Conservation (phyloP, 1,140 invertebrate genomes). For the Zaprionus nigranus region DNA sequence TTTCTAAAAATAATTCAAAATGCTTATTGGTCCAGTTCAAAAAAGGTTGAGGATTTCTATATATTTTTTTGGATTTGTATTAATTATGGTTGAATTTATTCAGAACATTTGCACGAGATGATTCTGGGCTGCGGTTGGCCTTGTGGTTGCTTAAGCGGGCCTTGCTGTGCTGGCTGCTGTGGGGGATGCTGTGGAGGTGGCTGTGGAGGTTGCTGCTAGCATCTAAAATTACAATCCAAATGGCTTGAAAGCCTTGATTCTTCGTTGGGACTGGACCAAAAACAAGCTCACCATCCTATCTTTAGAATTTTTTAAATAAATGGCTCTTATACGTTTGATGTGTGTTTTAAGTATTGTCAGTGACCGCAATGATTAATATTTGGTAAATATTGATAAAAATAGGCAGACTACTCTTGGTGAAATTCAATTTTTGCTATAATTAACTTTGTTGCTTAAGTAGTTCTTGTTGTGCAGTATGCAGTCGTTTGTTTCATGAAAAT, state of each 20-base stretch:
- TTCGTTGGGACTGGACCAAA: background rate
- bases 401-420: too few relatives aligned
- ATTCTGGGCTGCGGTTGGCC: constrained; percentile 40
- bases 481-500: too few relatives aligned
- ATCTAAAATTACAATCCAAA: background rate
- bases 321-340: too few relatives aligned
- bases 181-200: constrained; percentile 6
- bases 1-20: background rate
- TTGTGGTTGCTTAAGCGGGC: constrained; percentile 37
- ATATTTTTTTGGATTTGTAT: background rate
- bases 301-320: too few relatives aligned
- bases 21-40: background rate
- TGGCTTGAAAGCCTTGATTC: background rate
- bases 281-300: too few relatives aligned
- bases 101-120: constrained; percentile 18
- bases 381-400: too few relatives aligned
- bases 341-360: too few relatives aligned
- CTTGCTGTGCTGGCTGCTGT: constrained; percentile 21
- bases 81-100: background rate
- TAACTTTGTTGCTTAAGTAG: too few relatives aligned
- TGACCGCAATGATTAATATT: too few relatives aligned
- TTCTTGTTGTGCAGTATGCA: too few relatives aligned
- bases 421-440: too few relatives aligned
- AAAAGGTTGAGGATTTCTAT: constrained; percentile 4
- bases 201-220: background rate